Conservation (phyloP, 2,797 vertebrate genomes). For the Tauraco hartlaubi region DNA sequence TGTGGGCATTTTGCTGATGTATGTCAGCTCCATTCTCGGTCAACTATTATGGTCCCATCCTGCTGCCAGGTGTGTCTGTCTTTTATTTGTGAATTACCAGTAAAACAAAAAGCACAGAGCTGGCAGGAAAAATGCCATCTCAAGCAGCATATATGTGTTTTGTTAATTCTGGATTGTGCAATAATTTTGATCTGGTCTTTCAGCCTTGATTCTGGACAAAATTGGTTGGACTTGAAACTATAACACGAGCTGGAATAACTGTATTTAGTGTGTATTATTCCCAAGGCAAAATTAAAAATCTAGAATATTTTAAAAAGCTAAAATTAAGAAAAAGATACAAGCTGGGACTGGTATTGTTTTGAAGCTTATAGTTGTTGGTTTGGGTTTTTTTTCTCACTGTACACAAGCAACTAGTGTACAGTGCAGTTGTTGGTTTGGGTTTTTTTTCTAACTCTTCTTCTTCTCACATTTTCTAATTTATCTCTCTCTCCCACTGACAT, state of each 20-base stretch:
- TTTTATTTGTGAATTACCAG: slow-evolving; percentile 6
- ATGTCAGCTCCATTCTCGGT: slow-evolving; percentile 32
- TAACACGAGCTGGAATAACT: background rate
- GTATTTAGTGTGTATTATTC: slow-evolving; percentile 22
- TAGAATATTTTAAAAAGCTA: slow-evolving; percentile 19
- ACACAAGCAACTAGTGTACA: too few relatives aligned
- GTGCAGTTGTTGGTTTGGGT: background rate
- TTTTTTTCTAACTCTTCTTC: background rate
- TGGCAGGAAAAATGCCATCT: background rate
- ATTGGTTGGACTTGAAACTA: background rate
- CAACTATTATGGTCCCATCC: background rate
- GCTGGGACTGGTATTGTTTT: background rate
- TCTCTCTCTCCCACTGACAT: background rate
- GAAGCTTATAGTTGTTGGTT: background rate
- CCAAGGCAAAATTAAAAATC: slow-evolving; percentile 25
- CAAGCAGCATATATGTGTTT: background rate
- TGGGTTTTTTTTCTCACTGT: background rate
- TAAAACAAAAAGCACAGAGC: background rate
- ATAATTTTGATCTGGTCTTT: background rate
- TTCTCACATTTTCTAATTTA: background rate
- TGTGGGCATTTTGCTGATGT: slow-evolving; percentile 48
- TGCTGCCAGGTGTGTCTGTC: background rate
- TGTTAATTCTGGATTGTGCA: background rate
- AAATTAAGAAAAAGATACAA: slow-evolving; percentile 1
- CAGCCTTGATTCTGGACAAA: background rate